These are phyloP conservation scores for Plagodis pulveraria DNA, from an alignment of 2,888 invertebrate genomes.

Conservation along the genomic window DNA sequence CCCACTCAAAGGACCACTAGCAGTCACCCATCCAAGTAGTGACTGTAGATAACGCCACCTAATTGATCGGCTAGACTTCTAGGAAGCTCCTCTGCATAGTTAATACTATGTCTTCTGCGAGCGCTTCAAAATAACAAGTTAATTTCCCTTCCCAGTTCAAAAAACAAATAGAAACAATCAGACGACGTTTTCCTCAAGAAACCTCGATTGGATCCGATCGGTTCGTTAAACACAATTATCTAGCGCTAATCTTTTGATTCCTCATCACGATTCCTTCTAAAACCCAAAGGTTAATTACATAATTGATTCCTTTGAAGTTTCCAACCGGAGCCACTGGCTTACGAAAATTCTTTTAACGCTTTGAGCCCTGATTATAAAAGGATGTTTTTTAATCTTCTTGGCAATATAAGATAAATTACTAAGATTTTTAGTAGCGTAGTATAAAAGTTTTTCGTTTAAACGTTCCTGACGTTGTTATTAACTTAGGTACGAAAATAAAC, in stretches of 20 bases:
- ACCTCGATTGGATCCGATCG: conserved; percentile 28
- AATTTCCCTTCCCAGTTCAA: background rate
- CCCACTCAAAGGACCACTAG: too few species aligned
- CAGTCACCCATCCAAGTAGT: too few species aligned
- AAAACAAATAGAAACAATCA: conserved; percentile 19
- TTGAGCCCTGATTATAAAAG: conserved; percentile 18
- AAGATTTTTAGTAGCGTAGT: conserved; percentile 1
- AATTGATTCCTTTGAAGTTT: conserved; percentile 39
- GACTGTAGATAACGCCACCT: too few species aligned
- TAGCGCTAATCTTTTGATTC: conserved; percentile 39
- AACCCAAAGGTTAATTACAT: conserved; percentile 36
- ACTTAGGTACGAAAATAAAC: background rate
- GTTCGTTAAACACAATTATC: conserved; percentile 42
- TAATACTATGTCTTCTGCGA: too few species aligned
- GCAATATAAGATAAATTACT: conserved; percentile 10
- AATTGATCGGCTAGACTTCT: too few species aligned
- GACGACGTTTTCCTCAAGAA: conserved; percentile 1
- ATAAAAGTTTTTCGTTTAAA: background rate
- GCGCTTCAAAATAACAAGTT: background rate
- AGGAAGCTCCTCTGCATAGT: too few species aligned
- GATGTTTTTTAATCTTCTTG: conserved; percentile 14
- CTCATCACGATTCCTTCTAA: conserved; percentile 36
- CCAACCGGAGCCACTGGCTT: conserved; percentile 21
- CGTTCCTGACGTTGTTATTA: background rate
- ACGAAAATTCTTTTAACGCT: conserved; percentile 23